Conservation (phyloP, 2,888 invertebrate genomes). For the Apamea epomidion region DNA sequence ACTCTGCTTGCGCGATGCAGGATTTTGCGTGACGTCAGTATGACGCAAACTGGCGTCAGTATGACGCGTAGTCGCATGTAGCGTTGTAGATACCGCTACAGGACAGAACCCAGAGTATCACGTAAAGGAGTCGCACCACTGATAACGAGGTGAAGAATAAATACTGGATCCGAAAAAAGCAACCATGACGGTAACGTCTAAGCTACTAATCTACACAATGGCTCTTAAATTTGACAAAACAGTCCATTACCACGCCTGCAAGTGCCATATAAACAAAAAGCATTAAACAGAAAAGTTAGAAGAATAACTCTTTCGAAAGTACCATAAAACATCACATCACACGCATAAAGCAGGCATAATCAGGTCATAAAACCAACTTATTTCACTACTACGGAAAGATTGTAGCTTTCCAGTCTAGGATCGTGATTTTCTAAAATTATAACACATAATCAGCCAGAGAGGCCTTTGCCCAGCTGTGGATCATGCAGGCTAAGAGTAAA, state of each 20-base stretch:
- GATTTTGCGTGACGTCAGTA: no score
- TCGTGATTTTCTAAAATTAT: not conserved
- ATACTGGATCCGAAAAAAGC: not conserved
- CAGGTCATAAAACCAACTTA: constrained; percentile 23
- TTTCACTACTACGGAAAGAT: not conserved
- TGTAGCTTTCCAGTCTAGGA: not conserved
- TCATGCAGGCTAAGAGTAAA: no score
- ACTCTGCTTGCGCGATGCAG: no score
- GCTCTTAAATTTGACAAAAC: constrained; percentile 45
- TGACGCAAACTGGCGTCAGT: no score
- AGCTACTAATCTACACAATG: constrained; percentile 28
- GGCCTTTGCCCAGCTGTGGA: no score
- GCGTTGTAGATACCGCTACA: no score
- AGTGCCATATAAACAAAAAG: constrained; percentile 45
- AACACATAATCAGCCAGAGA: no score
- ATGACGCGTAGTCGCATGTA: no score
- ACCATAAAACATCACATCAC: constrained; percentile 9
- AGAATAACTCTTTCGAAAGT: constrained; percentile 27
- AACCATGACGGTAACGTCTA: constrained; percentile 7
- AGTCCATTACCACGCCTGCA: constrained; percentile 40
- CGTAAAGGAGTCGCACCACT: not conserved
- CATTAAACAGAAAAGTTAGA: constrained; percentile 23
- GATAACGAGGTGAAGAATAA: not conserved
- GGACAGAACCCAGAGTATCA: not conserved
- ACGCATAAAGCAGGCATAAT: constrained; percentile 18